Evolutionary conservation across 2,888 invertebrate species (phyloP).

Genomic region (Polydrusus pterygomalis): DNA sequence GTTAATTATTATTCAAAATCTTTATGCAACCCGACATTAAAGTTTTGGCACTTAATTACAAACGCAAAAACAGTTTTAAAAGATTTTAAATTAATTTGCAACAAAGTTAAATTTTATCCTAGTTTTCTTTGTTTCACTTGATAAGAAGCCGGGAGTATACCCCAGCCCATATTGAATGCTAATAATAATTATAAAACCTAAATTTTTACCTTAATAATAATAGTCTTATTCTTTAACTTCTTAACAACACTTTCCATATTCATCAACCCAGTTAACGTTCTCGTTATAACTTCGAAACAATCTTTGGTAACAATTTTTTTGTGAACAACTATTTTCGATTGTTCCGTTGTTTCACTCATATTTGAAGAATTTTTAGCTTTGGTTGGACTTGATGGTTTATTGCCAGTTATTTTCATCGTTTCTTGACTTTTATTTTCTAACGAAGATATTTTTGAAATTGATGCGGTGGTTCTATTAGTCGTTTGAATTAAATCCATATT

Average conservation of each 20-base stretch:
- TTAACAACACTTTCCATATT: slow-evolving; percentile 65
- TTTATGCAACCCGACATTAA: no score
- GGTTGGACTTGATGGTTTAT: not conserved
- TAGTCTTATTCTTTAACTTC: slow-evolving; percentile 59
- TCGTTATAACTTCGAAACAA: slow-evolving; percentile 62
- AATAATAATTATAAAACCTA: not conserved
- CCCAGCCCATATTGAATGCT: no score
- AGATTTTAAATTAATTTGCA: no score
- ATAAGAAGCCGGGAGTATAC: no score
- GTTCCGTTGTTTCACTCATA: not conserved
- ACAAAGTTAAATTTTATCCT: no score
- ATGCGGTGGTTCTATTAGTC: not conserved
- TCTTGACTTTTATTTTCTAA: not conserved
- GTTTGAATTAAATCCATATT: not conserved
- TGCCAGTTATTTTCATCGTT: not conserved
- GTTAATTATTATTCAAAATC: no score
- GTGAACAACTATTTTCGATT: slow-evolving; percentile 46
- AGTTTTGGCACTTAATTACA: no score
- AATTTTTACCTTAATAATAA: slow-evolving; percentile 54
- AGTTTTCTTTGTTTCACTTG: no score
- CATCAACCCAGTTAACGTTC: slow-evolving; percentile 66
- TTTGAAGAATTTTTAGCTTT: not conserved
- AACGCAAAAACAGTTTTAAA: no score
- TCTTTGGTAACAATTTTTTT: slow-evolving; percentile 59
- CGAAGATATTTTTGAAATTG: not conserved